Percentiles rank a stretch among this genome's conserved stretches.
Evolutionary conservation across 2,888 invertebrate species (phyloP).

Genomic region (Antheraea assamensis): DNA sequence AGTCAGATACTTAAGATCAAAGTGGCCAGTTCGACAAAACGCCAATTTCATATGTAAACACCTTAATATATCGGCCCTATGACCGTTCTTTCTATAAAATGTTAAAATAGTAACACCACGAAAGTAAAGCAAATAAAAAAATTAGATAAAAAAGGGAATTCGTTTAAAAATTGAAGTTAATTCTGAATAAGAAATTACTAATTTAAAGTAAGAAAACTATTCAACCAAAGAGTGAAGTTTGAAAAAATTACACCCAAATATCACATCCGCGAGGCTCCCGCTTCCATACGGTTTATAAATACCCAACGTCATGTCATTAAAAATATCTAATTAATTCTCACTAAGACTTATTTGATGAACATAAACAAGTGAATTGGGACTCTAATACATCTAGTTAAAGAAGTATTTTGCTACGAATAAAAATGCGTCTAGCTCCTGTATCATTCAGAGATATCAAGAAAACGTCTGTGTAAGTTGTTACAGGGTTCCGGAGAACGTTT

Average conservation of each 20-base stretch:
- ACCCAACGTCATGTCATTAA: constrained; percentile 63
- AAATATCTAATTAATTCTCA: constrained; percentile 59
- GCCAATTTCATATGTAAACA: no score
- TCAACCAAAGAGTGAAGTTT: constrained; percentile 12
- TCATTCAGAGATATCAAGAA: constrained; percentile 53
- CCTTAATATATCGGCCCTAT: no score
- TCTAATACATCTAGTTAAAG: constrained; percentile 36
- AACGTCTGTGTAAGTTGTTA: constrained; percentile 55
- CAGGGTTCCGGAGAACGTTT: constrained; percentile 55
- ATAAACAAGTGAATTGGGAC: constrained; percentile 39
- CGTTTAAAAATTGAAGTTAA: not conserved
- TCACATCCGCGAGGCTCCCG: constrained; percentile 43
- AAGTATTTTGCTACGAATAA: constrained; percentile 16
- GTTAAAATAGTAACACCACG: no score
- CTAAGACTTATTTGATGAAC: constrained; percentile 49
- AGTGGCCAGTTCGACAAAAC: no score
- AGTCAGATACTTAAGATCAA: no score
- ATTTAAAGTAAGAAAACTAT: constrained; percentile 23
- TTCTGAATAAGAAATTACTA: not conserved
- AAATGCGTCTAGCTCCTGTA: constrained; percentile 29
- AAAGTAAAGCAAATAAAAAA: not conserved
- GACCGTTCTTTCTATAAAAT: no score
- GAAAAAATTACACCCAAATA: constrained; percentile 6
- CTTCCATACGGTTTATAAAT: constrained; percentile 67
- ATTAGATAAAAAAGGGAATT: not conserved